These are phyloP conservation scores for Ceratosolen solmsi DNA, from an alignment of 1,140 invertebrate genomes.

Conservation along the genomic window DNA sequence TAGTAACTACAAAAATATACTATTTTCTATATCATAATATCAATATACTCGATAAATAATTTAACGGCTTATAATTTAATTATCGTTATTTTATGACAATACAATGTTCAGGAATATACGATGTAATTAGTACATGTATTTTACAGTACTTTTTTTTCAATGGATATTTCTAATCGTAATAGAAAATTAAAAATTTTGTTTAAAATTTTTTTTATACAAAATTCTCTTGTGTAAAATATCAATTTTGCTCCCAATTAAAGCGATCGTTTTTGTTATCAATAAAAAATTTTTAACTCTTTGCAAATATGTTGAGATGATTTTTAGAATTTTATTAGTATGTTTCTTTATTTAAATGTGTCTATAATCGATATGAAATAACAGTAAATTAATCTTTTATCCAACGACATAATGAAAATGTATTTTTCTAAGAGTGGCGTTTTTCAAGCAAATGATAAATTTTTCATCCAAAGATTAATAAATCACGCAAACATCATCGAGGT, in stretches of 20 bases:
- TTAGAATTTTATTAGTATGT: background rate
- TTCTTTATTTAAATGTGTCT: background rate
- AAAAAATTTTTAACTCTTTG: background rate
- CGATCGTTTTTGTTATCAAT: background rate
- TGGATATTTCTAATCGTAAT: background rate
- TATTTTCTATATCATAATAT: background rate
- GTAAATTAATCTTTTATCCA: background rate
- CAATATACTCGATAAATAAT: background rate
- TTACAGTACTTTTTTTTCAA: background rate
- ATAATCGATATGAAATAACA: background rate
- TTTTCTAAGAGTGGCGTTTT: too few species aligned
- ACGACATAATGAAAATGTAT: too few species aligned
- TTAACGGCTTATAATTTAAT: background rate
- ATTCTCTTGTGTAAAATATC: background rate
- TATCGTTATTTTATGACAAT: background rate
- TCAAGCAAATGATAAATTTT: background rate
- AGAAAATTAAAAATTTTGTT: background rate
- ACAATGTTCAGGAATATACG: background rate
- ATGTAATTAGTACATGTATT: background rate
- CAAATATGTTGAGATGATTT: background rate
- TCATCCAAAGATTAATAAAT: background rate
- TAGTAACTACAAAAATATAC: background rate
- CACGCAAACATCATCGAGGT: conserved; percentile 12
- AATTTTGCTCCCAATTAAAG: too few species aligned
- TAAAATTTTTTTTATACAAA: background rate